A percentile compares a stretch with the other conserved stretches of the same genome.
These are phyloP conservation scores for Helogale parvula DNA, from an alignment of 2,113 vertebrate genomes.

Conservation along the genomic window DNA sequence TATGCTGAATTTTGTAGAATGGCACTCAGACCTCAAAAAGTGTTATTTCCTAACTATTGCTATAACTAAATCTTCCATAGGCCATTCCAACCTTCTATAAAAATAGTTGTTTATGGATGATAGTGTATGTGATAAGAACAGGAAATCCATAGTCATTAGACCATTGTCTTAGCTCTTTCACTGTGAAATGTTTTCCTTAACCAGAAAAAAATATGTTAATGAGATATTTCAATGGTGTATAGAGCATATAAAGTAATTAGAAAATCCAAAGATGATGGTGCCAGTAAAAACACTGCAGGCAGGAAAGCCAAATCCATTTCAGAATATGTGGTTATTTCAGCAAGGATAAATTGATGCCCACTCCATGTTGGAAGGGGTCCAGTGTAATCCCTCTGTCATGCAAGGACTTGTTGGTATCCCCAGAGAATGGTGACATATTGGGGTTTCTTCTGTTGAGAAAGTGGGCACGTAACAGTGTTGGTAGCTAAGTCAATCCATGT, in stretches of 20 bases:
- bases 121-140: background rate
- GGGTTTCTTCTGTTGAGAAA: conserved; percentile 12
- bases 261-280: conserved; percentile 18
- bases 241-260: background rate
- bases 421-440: background rate
- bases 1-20: background rate
- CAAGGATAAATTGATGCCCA: background rate
- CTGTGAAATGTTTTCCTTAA: background rate
- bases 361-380: background rate
- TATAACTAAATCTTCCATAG: background rate
- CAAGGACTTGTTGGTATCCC: background rate
- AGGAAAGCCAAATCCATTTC: background rate
- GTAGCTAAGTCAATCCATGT: background rate
- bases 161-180: background rate
- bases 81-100: background rate
- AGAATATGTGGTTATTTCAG: background rate
- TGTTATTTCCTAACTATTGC: background rate
- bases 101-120: background rate
- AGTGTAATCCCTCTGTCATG: background rate
- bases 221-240: background rate
- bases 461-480: background rate
- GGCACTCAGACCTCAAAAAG: background rate
- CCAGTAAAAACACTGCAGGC: background rate
- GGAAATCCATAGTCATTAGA: background rate
- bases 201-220: background rate